phyloP scores from a whole-genome alignment of 2,113 vertebrate species.

The Dermatemys mawii region DNA sequence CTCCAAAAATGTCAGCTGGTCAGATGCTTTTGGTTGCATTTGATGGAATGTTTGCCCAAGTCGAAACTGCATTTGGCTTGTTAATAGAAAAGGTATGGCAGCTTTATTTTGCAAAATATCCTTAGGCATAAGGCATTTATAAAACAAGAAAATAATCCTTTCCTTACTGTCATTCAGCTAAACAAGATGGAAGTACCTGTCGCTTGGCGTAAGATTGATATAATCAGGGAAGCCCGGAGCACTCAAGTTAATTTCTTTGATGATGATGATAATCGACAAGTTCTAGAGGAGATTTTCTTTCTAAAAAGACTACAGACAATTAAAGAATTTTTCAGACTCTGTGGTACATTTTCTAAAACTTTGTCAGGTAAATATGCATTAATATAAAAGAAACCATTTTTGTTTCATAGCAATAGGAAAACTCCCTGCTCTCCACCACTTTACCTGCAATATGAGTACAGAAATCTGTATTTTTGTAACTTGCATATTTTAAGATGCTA shows the following conservation, averaged over 20 bases:
- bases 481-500: neutral
- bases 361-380: slow-evolving; percentile 85
- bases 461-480: neutral
- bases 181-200: slow-evolving; percentile 94
- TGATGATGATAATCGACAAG: slow-evolving; percentile 85
- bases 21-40: slow-evolving; percentile 99
- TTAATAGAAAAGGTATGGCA: slow-evolving; percentile 95
- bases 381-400: neutral
- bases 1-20: slow-evolving; percentile 97
- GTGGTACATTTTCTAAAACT: slow-evolving; percentile 93
- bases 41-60: slow-evolving; percentile 98
- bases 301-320: slow-evolving; percentile 96
- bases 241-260: slow-evolving; percentile 94
- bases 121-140: neutral
- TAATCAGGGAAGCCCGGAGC: slow-evolving; percentile 91
- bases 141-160: neutral
- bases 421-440: fast-evolving
- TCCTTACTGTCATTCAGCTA: slow-evolving; percentile 76
- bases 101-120: neutral
- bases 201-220: slow-evolving; percentile 95
- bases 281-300: slow-evolving; percentile 96
- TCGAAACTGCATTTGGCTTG: slow-evolving; percentile 94
- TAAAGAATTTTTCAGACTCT: slow-evolving; percentile 95
- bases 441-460: neutral
- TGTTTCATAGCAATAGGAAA: neutral